Evolutionary conservation across 2,888 invertebrate species (phyloP), one percentile per base, ranked within the genome.

Genomic region (Heliconius ethilla): DNA sequence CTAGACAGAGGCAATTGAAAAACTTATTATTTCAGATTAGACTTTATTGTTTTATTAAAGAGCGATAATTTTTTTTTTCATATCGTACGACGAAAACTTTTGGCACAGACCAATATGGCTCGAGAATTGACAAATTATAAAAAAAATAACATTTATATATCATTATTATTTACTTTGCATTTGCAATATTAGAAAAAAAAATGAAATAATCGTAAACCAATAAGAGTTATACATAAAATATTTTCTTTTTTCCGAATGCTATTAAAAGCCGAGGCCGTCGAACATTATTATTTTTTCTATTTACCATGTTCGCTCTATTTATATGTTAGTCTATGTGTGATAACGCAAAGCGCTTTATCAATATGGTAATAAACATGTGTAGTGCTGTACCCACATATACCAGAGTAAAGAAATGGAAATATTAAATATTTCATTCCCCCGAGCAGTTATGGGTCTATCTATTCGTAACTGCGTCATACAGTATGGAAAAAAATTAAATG

Each of bases 331-430:
- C 72, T 72, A 55, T 59, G n/a, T 29, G 3, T 59, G 72, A 72
- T 72, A 59, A 59, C 55, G 33, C n/a, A 59, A n/a, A 72, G 22
- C 72, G 13, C 72, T 72, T 72, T 72, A 72, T 72, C 72, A 59
- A 29, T n/a, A 55, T 59, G n/a, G 33, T 59, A 59, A 37, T 72
- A 72, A 72, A 72, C 18, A 72, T 59, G 22, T 9, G 22, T 72
- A 72, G 72, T 59, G 59, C 7, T 72, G 72, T 37, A 13, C 10
- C 51, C 7, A 51, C 18, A 51, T 18, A 40, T 45, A 11, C 45
- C 45, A 45, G 45, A 15, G 45, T 15, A 15, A 15, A 15, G 2
- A 45, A 5, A 45, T 45, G 4, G 13, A 45, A 45, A 45, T 45
- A 15, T 45, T 45, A 15, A 45, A 45, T 45, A 45, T 45, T 45